Evolutionary conservation across 92 coral and sea anemone genomes (phyloP), one percentile per base, ranked within the genome.

Genomic region (Scolanthus callimorphus): DNA sequence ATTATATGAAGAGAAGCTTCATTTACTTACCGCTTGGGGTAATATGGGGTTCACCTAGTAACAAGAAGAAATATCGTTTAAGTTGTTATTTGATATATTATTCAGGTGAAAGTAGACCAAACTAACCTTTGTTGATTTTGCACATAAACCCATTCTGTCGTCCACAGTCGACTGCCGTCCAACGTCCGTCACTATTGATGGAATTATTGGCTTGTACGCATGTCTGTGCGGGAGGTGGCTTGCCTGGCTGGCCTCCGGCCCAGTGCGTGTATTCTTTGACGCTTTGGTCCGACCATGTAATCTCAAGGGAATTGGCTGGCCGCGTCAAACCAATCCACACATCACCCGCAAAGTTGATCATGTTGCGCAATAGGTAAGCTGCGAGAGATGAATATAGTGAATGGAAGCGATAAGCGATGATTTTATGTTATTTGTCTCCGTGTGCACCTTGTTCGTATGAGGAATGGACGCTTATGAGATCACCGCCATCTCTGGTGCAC

Each of bases 281-380:
- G n/a, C 90, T 84, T 24, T 71, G 63, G 71, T 94, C 99, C 0
- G 76, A 66, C 91, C 96, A 94, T 17, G 38, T 52, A 64, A 94
- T 84, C 12, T 63, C 69, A 0, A 45, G 34, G 12, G 85, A 49
- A 54, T 66, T 70, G 34, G 80, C 38, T 27, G 68, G 74, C 31
- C 85, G 79, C 1, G 48, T 27, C 54, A 89, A 45, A 30, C 99
- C 99, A 47, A 77, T 65, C 99, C 99, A 94, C 43, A 94, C 79
- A 45, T 79, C 77, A 23, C 89, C 92, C 34, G 55, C 31, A 39
- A 57, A 70, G 57, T 79, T 73, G 57, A 80, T 51, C 69, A 94
- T 65, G 45, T 68, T 64, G 19, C 76, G 57, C 11, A 84, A 63
- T 43, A 89, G 47, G 49, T 59, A 76, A 1, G 97, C 99, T 94